Base-by-base conservation (phyloP, 2,797 vertebrate genomes). In the Gadopsis bispinosus region DNA sequence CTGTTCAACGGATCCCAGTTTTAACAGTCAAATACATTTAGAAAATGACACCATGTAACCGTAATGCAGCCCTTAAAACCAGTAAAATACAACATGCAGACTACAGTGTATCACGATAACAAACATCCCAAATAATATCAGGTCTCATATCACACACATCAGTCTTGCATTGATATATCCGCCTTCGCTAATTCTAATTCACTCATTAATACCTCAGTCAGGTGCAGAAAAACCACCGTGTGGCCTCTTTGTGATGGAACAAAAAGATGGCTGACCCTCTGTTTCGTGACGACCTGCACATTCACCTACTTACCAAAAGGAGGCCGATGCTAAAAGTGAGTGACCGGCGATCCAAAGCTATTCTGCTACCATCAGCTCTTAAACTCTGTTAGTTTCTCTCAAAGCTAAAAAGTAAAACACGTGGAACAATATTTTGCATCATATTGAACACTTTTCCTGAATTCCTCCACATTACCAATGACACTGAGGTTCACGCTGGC, bases 401-500 rank as follows among this genome's bases (percentile, higher is more conserved):
- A 35, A 5, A 9, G 17, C 55, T 35, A 22, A 20, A 10, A 35
- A 58, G 19, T 35, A 20, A 35, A 35, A 58, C 1, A 20, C 35
- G 31, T 5, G 5, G 12, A 53, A 53, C 14, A 47, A 47, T 47
- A 47, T 47, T 19, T 12, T 51, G 20, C 14, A 33, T 66, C 4
- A 22, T 35, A 35, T 35, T 33, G 5, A 47, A 47, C 20, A 16
- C 7, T 35, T n/a, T 35, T 14, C 39, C 16, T 0, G 26, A 7
- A 5, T n/a, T 16, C 5, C 7, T 26, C 10, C 14, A 62, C 10
- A 5, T 94, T 92, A 97, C 97, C 96, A 47, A 96, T 91, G 55
- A 97, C 79, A 7, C 88, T 94, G 73, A 97, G 84, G 1, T 85
- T 69, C 22, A 92, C 81, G 16, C 84, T 84, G 54, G 90, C 89